Evolutionary conservation across 2,797 vertebrate species (phyloP).

Genomic region (Cygnus olor): DNA sequence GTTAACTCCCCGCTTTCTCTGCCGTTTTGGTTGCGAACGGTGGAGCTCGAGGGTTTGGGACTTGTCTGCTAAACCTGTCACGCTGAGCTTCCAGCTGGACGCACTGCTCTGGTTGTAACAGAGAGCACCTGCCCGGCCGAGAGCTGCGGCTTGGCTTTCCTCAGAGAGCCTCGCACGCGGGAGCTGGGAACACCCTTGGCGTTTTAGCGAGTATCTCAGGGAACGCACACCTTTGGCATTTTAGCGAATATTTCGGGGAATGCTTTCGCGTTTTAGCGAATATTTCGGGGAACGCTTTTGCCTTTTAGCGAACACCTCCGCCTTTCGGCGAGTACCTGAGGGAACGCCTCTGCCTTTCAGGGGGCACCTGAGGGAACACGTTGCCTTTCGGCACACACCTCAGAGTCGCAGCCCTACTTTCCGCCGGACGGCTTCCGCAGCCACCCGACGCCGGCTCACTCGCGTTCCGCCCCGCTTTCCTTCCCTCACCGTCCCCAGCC

Average conservation of each 20-base stretch:
- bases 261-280: not conserved
- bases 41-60: no score
- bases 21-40: no score
- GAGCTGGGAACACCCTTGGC: not conserved
- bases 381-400: no score
- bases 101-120: no score
- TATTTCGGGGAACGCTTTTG: no score
- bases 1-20: accelerated
- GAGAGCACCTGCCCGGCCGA: no score
- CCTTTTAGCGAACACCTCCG: no score
- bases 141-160: not conserved
- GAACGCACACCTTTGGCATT: no score
- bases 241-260: no score
- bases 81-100: not conserved
- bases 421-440: not conserved
- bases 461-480: not conserved
- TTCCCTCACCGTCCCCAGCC: not conserved
- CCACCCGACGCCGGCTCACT: accelerated
- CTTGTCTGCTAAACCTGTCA: not conserved
- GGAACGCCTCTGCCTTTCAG: no score
- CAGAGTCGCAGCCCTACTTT: not conserved
- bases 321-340: no score
- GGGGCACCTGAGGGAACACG: no score
- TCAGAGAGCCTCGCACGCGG: not conserved
- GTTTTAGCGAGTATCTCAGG: not conserved